Evolutionary conservation across 2,113 vertebrate species (phyloP), one percentile per base, ranked within the genome.

Genomic region (Gasterosteus aculeatus): DNA sequence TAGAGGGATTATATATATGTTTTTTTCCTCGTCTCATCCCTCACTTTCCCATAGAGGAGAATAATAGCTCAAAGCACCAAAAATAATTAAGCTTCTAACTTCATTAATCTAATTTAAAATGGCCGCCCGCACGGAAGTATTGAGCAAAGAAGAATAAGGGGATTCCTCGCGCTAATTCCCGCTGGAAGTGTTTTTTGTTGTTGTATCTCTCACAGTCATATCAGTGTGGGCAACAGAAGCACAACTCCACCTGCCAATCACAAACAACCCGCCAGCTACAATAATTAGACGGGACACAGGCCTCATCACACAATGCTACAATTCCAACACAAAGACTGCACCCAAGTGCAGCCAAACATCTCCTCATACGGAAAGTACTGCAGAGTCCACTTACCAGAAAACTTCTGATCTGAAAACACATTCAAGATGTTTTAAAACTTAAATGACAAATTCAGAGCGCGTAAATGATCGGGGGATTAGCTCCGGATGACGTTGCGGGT

Each of bases 91-190:
- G 76, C 77, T 66, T 78, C 77, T 73, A 87, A 92, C 93, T 93
- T 86, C 93, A 93, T 92, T 93, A 87, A 93, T 92, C 78, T 90
- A 81, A 91, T 93, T 93, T 93, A 87, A 90, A 92, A 88, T 80
- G 78, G 77, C 84, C 62, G 26, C 79, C 72, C 77, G 77, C 81
- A 84, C 68, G 67, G 62, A 47, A 79, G 69, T 72, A 72, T 81
- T 86, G 82, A 82, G 56, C 47, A 14, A 16, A 39, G 69, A 63
- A 84, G 76, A 84, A 77, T 38, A 78, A 56, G 75, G 67, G 75
- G 70, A 67, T 88, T 82, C 78, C 81, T 81, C 65, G 18, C 15
- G 7, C 69, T 91, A 91, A 91, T 88, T 92, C 83, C 85, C 42
- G 91, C 91, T 91, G 69, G 87, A 63, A 91, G 90, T 89, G 87